Percentiles rank a stretch among this genome's conserved stretches.
Conservation (phyloP, 2,888 invertebrate species). For the Apantesis nais region DNA sequence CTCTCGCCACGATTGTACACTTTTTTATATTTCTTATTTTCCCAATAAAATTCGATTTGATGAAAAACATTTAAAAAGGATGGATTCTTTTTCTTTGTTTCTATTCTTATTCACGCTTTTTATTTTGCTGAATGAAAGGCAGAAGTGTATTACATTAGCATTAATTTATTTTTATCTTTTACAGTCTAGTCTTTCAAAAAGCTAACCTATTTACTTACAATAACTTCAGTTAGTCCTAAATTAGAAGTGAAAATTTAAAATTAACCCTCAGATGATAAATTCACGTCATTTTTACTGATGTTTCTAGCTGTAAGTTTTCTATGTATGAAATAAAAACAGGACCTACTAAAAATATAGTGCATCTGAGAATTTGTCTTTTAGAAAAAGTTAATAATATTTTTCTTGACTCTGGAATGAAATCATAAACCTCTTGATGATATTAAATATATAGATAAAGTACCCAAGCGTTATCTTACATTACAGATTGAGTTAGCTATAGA, state of each 20-base stretch:
- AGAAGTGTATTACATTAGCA: not conserved
- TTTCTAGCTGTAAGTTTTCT: too few relatives aligned
- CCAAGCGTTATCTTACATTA: not conserved
- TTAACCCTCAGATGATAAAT: too few relatives aligned
- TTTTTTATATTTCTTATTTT: slow-evolving; percentile 46
- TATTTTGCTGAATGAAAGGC: not conserved
- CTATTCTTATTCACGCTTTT: not conserved
- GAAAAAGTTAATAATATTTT: not conserved
- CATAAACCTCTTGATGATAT: not conserved
- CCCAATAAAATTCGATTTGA: slow-evolving; percentile 35
- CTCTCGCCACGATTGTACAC: slow-evolving; percentile 58
- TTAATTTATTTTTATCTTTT: not conserved
- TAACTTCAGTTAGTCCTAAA: too few relatives aligned
- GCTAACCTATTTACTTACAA: too few relatives aligned
- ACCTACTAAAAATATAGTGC: too few relatives aligned
- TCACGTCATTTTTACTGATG: too few relatives aligned
- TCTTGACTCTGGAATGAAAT: not conserved
- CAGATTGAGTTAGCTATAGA: not conserved
- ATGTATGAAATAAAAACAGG: too few relatives aligned
- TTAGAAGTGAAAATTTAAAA: too few relatives aligned
- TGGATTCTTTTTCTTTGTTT: slow-evolving; percentile 5
- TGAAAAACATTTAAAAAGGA: slow-evolving; percentile 16
- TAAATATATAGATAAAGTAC: too few relatives aligned
- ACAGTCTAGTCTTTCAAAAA: not conserved
- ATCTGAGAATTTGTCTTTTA: not conserved